Base-by-base conservation (phyloP, 2,797 vertebrate species). In the Paedocypris micromegethes region DNA sequence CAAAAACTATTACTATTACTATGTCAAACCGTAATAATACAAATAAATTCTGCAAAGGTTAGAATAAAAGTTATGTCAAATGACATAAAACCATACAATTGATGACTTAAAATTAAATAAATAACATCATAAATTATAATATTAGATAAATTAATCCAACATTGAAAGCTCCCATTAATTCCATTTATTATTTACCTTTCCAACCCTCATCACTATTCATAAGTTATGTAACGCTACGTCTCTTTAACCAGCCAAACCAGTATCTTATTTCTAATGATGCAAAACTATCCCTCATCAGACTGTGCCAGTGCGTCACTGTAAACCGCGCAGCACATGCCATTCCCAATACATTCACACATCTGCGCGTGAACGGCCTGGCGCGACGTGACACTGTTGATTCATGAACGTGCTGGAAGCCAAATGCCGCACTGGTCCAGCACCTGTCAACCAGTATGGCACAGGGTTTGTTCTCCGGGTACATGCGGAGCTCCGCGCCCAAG, bases 371-470 rank as follows among this genome's bases (percentile, higher is more conserved):
- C 0, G 9, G 6, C 5, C 42, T 7, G 2, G 39, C 5, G 39
- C 49, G 64, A 45, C 9, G 8, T 46, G 52, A 62, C n/a, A 1
- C 46, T 6, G 46, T 48, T 54, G 56, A 59, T 51, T 58, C 43
- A 58, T 45, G 44, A 9, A 37, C 4, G 1, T 8, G 45, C 5
- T 38, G 5, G 4, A 51, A 52, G 47, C 40, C 56, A 67, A 68
- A 60, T 4, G 6, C 41, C 37, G 38, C 41, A 50, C 5, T 8
- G 49, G 39, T 6, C 55, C 49, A 59, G 55, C 55, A 85, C 83
- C 84, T 80, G 85, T 86, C 81, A 80, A 72, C 65, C 69, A 66
- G 75, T 75, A 81, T 83, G 80, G 79, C 6, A 75, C 51, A 46
- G 56, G 40, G 59, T 8, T 45, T 37, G 41, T 4, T 41, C 51